Conservation (phyloP, 2,888 invertebrate genomes). For the Linyphia triangularis region DNA sequence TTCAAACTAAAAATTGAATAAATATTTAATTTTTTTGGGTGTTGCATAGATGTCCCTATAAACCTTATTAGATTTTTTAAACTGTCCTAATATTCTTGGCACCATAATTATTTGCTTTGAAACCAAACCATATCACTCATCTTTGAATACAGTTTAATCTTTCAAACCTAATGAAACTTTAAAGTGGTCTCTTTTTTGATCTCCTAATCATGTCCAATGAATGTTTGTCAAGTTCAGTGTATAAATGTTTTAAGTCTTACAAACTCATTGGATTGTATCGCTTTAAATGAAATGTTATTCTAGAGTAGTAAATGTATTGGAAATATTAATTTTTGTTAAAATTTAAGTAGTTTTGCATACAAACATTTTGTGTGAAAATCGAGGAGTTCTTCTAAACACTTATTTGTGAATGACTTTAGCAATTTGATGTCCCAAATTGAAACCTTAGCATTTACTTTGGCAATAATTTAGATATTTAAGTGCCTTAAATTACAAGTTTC, state of each 20-base stretch:
- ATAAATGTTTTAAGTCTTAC: neutral
- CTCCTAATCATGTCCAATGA: neutral
- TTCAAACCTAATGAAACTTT: neutral
- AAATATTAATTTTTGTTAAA: neutral
- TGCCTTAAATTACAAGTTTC: neutral
- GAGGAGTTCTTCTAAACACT: neutral
- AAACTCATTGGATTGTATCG: neutral
- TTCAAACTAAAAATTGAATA: too few relatives aligned
- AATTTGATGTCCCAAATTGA: neutral
- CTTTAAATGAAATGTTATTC: neutral
- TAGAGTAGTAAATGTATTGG: neutral
- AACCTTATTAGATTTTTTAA: neutral
- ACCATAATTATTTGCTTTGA: neutral
- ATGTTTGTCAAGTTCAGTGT: neutral
- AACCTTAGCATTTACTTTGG: neutral
- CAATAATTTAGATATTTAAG: neutral
- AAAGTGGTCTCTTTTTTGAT: neutral
- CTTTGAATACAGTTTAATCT: neutral
- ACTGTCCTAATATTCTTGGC: neutral
- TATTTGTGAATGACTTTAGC: too few relatives aligned
- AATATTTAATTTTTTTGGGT: too few relatives aligned
- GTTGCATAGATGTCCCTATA: too few relatives aligned
- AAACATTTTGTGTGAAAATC: too few relatives aligned
- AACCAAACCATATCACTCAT: conserved; percentile 3
- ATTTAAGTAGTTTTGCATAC: neutral